phyloP scores from a whole-genome alignment of 2,113 vertebrate genomes.

The Leucosticte australis region DNA sequence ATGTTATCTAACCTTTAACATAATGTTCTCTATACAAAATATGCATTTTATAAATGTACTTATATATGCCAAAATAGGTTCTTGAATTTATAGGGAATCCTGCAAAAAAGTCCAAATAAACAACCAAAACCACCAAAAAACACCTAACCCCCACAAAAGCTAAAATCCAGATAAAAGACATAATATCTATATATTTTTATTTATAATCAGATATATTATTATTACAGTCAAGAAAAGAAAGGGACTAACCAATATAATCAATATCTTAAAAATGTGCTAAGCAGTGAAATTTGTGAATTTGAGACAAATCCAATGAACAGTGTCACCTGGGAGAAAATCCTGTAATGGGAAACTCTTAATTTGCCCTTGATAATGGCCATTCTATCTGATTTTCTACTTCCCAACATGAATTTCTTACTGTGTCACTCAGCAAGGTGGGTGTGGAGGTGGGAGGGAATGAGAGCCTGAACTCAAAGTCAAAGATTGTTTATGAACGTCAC shows the following conservation, averaged over 20 bases:
- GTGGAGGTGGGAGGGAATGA: background rate
- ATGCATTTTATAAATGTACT: background rate
- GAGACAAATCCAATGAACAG: background rate
- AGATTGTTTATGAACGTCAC: background rate
- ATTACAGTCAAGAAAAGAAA: background rate
- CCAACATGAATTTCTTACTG: background rate
- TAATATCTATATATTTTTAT: background rate
- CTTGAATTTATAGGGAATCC: background rate
- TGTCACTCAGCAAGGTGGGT: background rate
- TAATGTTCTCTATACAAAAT: background rate
- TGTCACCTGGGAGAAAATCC: background rate
- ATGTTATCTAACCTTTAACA: background rate
- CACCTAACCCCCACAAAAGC: rapidly evolving
- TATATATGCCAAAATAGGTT: background rate
- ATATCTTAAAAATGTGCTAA: background rate
- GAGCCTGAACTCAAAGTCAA: background rate
- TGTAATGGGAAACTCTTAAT: background rate
- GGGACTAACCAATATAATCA: background rate
- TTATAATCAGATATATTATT: background rate
- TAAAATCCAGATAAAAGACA: background rate
- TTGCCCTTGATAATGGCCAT: background rate
- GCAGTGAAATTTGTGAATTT: background rate
- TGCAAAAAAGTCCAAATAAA: background rate
- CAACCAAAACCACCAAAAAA: background rate
- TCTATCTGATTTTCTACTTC: background rate